phyloP scores from a whole-genome alignment of 1,140 invertebrate genomes.

The Drosophila baimaii region DNA sequence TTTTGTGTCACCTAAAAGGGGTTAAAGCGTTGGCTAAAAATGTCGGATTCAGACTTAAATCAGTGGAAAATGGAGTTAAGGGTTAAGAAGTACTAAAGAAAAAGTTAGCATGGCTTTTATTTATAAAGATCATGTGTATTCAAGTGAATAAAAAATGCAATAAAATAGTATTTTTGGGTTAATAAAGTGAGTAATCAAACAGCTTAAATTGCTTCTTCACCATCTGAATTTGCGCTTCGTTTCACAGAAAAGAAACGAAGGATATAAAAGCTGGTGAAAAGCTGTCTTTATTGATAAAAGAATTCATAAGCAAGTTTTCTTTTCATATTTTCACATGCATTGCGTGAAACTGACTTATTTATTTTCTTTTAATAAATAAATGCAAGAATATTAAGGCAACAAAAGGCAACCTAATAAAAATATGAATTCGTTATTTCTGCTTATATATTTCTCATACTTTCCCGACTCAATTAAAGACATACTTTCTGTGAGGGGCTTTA shows the following conservation, averaged over 20 bases:
- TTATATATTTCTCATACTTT: not conserved
- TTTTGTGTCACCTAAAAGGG: conserved; percentile 22
- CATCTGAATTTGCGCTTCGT: too few species aligned
- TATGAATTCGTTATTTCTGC: not conserved
- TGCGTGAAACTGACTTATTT: not conserved
- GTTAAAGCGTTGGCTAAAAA: conserved; percentile 45
- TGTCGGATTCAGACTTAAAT: not conserved
- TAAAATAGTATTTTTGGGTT: too few species aligned
- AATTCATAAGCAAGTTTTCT: not conserved
- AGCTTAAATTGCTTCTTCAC: too few species aligned
- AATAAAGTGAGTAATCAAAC: too few species aligned
- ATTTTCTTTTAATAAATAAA: not conserved
- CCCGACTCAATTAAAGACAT: not conserved
- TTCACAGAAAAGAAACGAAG: too few species aligned
- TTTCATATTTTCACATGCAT: not conserved
- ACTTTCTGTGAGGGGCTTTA: not conserved
- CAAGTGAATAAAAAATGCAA: too few species aligned
- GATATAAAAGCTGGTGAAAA: too few species aligned
- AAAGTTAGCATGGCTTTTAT: too few species aligned
- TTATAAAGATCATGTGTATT: too few species aligned
- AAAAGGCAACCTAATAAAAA: not conserved
- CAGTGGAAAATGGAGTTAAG: not conserved
- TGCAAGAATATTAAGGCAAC: not conserved
- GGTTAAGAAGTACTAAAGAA: not conserved
- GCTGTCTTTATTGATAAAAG: too few species aligned